Evolutionary conservation across 2,797 vertebrate genomes (phyloP), one percentile per base, ranked within the genome.

Genomic region (Coregonus ussuriensis): DNA sequence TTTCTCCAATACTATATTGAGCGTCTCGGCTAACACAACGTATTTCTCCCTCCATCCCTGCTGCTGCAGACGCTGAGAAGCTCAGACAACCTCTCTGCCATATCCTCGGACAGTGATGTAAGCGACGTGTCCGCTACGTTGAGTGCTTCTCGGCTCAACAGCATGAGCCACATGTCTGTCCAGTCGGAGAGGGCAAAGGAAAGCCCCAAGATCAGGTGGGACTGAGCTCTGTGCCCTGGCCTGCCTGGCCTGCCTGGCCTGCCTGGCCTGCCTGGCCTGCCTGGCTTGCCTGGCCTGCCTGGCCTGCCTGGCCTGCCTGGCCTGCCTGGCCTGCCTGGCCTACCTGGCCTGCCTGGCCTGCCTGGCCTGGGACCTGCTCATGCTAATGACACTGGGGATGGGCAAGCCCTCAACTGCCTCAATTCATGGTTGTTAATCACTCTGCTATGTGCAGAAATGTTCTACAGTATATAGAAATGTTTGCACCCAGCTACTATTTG

Each of bases 81-180:
- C 77, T 94, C 94, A 35, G 97, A 98, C 92, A 96, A 94, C 13
- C 80, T 96, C 74, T 98, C 96, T 79, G 96, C 95, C 74, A 98
- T 95, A 85, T 98, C 97, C 0, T 98, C 97, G 6, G 97, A 98
- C 93, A 97, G 96, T 9, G 96, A 99, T 68, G 94, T 98, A 83
- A 98, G 96, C 59, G 96, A 98, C 6, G 93, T 96, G 81, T 97
- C 96, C 0, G 96, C 96, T 75, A 93, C 96, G 84, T 97, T 97
- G 13, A 96, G 94, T 0, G 93, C 96, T 4, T 97, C 97, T 80
- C 95, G 94, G 52, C 96, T 97, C 90, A 97, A 96, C 93, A 96
- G 94, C 90, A 95, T 95, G 1, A 97, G 95, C 82, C 96, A 97
- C 92, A 95, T 97, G 95, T 96, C 96, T 0, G 95, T 97, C 79